Percentiles rank a stretch among this genome's conserved stretches.
phyloP scores from a whole-genome alignment of 1,140 invertebrate genomes.

The Caerostris darwini region DNA sequence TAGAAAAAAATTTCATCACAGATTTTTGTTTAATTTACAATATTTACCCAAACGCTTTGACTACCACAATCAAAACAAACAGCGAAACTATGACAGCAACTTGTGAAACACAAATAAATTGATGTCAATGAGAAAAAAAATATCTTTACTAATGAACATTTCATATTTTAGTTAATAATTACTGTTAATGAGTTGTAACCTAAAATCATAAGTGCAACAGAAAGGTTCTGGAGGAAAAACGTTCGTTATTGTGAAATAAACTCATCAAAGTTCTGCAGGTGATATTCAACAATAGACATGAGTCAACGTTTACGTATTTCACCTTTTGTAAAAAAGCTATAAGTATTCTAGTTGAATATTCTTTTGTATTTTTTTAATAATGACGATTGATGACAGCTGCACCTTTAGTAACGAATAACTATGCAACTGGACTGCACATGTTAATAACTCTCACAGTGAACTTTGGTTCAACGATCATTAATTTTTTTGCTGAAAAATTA shows the following conservation, averaged over 20 bases:
- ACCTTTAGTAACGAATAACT: neutral
- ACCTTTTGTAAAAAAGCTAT: neutral
- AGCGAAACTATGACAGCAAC: no score
- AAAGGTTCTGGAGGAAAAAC: neutral
- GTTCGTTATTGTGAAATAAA: neutral
- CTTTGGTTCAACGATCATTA: no score
- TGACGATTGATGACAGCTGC: neutral
- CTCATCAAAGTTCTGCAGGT: neutral
- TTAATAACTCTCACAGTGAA: no score
- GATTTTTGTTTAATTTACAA: no score
- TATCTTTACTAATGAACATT: neutral
- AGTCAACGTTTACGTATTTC: neutral
- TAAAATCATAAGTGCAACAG: neutral
- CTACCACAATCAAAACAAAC: no score
- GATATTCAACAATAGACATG: conserved; percentile 27
- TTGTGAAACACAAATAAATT: no score
- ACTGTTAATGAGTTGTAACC: neutral
- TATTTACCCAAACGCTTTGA: no score
- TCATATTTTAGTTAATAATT: neutral
- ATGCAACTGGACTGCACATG: no score
- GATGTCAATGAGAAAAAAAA: no score
- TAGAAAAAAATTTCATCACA: no score
- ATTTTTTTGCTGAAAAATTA: no score
- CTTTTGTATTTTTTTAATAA: neutral
- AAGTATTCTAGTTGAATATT: neutral